Evolutionary conservation across 2,113 vertebrate species (phyloP), one percentile per base, ranked within the genome.

Genomic region (Sander vitreus): DNA sequence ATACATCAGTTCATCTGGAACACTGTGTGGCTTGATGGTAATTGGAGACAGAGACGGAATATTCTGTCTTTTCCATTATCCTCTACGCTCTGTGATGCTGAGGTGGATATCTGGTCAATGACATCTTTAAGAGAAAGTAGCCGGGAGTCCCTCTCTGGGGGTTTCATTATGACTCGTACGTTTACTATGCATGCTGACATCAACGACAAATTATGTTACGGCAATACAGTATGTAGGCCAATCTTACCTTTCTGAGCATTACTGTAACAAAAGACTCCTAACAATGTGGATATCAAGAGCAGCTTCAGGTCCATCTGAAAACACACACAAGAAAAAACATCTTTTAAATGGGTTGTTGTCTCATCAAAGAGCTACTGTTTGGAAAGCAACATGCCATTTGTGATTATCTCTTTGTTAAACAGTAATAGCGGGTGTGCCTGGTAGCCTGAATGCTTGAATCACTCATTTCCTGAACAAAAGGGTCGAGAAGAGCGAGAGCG

Each of bases 231-330:
- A 12, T 21, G 3, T 2, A 13, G 54, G 7, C 7, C 33, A 53
- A 57, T 36, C 83, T 88, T 94, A 96, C 95, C 95, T 94, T 94
- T 94, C 83, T 95, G 94, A 76, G 94, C 90, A 15, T 25, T 68
- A 69, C 90, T 86, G 83, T 71, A 81, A 86, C 84, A 94, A 55
- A 93, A 74, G 23, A 91, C 62, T 77, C 86, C 94, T 14, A 95
- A 85, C 77, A 95, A 80, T 1, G 80, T 67, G 9, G 90, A 85
- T 70, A 94, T 73, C 70, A 95, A 78, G 66, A 95, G 90, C 74
- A 95, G 83, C 87, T 94, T 95, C 83, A 94, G 88, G 86, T 95
- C 93, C 95, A 96, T 95, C 95, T 96, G 85, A 69, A 95, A 91
- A 88, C 51, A 90, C 19, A 88, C 19, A 76, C 4, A 51, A 30